Evolutionary conservation across 2,113 vertebrate genomes (phyloP).

Genomic region (Leiothrix lutea): DNA sequence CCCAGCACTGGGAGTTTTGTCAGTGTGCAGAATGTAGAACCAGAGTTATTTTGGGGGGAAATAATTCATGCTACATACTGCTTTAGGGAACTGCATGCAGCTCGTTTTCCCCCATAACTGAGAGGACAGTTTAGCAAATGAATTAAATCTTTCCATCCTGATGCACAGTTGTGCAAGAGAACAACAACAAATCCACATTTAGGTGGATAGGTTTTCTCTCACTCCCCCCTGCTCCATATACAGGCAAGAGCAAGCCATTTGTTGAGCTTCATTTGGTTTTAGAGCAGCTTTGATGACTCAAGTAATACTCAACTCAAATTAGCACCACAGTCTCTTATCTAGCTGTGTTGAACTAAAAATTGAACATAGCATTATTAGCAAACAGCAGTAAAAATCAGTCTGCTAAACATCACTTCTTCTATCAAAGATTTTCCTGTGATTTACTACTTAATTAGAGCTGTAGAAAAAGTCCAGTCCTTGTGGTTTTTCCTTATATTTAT

Average conservation of each 20-base stretch:
- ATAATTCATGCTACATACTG: not conserved
- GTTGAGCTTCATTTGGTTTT: not conserved
- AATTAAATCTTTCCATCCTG: slow-evolving; percentile 1
- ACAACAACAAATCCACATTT: not conserved
- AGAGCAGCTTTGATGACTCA: not conserved
- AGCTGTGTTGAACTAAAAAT: not conserved
- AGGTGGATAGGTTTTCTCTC: not conserved
- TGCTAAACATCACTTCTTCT: not conserved
- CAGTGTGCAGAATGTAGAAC: not conserved
- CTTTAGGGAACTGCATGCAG: not conserved
- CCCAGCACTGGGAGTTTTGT: not conserved
- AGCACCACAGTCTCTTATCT: not conserved
- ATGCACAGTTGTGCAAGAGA: not conserved
- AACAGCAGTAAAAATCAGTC: not conserved
- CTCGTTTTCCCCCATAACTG: not conserved
- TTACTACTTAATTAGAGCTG: not conserved
- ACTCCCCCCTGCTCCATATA: not conserved
- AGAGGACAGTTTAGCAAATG: not conserved
- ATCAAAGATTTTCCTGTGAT: not conserved
- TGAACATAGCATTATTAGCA: not conserved
- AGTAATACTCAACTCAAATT: not conserved
- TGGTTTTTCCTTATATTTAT: not conserved
- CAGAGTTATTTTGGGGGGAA: not conserved
- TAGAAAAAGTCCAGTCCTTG: not conserved
- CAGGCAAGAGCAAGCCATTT: not conserved